Percentiles rank a stretch among this genome's conserved stretches.
Conservation (phyloP, 1,140 invertebrate species). For the Dendrolimus punctatus region DNA sequence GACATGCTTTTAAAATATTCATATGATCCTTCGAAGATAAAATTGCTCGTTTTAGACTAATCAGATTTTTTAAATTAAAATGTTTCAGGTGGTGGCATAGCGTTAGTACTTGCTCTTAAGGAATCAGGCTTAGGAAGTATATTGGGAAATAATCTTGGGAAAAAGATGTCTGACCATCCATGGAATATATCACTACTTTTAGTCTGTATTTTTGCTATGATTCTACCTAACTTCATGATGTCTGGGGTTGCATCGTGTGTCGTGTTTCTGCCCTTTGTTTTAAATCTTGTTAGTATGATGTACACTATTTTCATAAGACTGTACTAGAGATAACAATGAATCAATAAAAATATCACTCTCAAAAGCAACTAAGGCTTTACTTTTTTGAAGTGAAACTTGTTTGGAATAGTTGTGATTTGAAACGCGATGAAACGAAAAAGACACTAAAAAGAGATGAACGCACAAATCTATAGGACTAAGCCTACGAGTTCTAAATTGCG, state of each 20-base stretch:
- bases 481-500: too few relatives aligned
- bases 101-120: constrained; percentile 21
- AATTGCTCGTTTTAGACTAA: too few relatives aligned
- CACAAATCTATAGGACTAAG: too few relatives aligned
- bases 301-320: background rate
- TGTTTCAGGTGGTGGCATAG: constrained; percentile 26
- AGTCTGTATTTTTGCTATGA: constrained; percentile 19
- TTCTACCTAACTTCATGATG: constrained; percentile 35
- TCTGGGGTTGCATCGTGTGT: constrained; percentile 27
- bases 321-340: too few relatives aligned
- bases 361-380: too few relatives aligned
- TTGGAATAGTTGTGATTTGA: too few relatives aligned
- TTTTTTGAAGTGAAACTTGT: too few relatives aligned
- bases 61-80: background rate
- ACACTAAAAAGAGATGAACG: too few relatives aligned
- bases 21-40: too few relatives aligned
- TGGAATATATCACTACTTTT: constrained; percentile 27
- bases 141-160: constrained; percentile 15
- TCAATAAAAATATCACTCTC: too few relatives aligned
- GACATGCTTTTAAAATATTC: too few relatives aligned
- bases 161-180: constrained; percentile 13
- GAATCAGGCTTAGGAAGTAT: constrained; percentile 10
- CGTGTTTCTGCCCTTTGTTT: constrained; percentile 30
- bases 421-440: too few relatives aligned
- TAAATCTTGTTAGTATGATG: constrained; percentile 32